These are phyloP conservation scores for Albula goreensis DNA, from an alignment of 2,113 vertebrate genomes.

Conservation along the genomic window DNA sequence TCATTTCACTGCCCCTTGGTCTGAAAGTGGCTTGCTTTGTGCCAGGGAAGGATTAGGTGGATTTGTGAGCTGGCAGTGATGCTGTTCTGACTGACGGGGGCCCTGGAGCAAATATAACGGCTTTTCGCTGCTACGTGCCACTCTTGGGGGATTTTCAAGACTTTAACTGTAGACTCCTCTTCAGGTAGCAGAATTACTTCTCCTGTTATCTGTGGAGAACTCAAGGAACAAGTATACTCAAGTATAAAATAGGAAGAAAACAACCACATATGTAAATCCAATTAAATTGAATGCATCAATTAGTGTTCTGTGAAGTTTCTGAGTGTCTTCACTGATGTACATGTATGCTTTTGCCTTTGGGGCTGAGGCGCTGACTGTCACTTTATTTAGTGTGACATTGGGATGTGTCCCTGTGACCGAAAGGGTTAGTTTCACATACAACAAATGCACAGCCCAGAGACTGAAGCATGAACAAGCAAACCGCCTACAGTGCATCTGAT, in stretches of 20 bases:
- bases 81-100: background rate
- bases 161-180: background rate
- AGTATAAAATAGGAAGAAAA: background rate
- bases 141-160: background rate
- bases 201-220: background rate
- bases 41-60: background rate
- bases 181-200: background rate
- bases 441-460: background rate
- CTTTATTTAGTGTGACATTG: too few species aligned
- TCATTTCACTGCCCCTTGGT: background rate
- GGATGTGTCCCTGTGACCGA: background rate
- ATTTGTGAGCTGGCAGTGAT: background rate
- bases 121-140: background rate
- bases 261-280: background rate
- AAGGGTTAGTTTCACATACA: background rate
- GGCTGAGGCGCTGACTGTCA: too few species aligned
- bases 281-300: background rate
- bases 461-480: background rate
- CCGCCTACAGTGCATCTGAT: background rate
- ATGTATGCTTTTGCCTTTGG: background rate
- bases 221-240: background rate
- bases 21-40: background rate
- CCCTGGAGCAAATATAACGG: background rate
- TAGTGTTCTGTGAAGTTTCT: background rate
- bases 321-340: background rate